Conservation (phyloP, 2,113 vertebrate species). For the Strix aluco region DNA sequence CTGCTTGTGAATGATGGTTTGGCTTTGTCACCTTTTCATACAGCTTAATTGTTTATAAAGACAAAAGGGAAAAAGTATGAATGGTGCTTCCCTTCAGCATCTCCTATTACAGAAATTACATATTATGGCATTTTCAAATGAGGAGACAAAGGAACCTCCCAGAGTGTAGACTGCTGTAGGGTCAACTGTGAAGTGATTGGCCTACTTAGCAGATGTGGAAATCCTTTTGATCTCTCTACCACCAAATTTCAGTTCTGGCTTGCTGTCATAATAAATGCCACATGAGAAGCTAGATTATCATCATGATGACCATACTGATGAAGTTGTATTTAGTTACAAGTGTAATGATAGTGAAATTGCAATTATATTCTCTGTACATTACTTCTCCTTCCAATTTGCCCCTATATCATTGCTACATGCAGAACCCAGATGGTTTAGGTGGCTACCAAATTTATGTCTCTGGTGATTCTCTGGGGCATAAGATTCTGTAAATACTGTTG, state of each 20-base stretch:
- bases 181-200: not conserved
- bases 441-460: not conserved
- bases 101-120: not conserved
- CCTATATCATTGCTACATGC: not conserved
- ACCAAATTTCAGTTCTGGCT: not conserved
- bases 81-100: not conserved
- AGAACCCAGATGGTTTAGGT: not conserved
- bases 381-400: not conserved
- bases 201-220: not conserved
- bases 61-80: not conserved
- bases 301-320: not conserved
- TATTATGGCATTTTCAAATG: not conserved
- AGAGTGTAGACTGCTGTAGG: not conserved
- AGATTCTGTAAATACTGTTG: not conserved
- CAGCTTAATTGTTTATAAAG: not conserved
- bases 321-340: not conserved
- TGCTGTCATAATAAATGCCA: not conserved
- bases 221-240: not conserved
- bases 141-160: not conserved
- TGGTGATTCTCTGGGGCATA: not conserved
- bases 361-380: not conserved
- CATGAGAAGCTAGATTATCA: not conserved
- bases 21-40: not conserved
- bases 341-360: not conserved
- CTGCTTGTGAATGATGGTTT: not conserved